Base-by-base conservation (phyloP, 2,888 invertebrate genomes). In the Argyra leucocephala region DNA sequence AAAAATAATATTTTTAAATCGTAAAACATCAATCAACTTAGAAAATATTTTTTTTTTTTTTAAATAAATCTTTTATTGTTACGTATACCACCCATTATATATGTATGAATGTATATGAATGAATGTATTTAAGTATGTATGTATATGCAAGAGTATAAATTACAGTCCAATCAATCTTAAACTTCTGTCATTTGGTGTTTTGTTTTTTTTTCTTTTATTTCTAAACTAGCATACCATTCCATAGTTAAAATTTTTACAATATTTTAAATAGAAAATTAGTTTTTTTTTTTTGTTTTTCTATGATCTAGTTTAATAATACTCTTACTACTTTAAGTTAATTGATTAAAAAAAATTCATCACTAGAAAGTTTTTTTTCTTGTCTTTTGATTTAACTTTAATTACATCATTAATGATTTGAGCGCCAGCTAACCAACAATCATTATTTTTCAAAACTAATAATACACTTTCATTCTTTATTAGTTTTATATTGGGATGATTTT, bases 361-460 rank as follows among this genome's bases (percentile, higher is more conserved):
- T 1, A 48, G 48, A 48, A 48, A 48, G 48, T 48, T 48, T 31
- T 31, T 31, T 4, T 31, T 31, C 12, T 31, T 3, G n/a, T n/a
- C n/a, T n/a, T n/a, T n/a, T n/a, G n/a, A n/a, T n/a, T 15, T 12
- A n/a, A 48, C 48, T 48, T 48, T 48, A 48, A 48, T 48, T 48
- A 48, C 48, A 48, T 48, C 48, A 48, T 48, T 48, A 48, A 48
- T 48, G 48, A 48, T 48, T 48, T 48, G 48, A 48, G 18, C 48
- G 48, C 48, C 48, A 48, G n/a, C n/a, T n/a, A n/a, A n/a, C n/a
- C n/a, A 31, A 31, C 9, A 31, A 48, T 48, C 18, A 48, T 48
- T 48, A 48, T 48, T 31, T 31, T 31, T 48, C 18, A 18, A 3
- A n/a, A 48, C 48, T 48, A 48, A 48, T 48, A 48, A 48, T 48